Base-by-base conservation (phyloP, 1,140 invertebrate genomes). In the Drosophila erecta region DNA sequence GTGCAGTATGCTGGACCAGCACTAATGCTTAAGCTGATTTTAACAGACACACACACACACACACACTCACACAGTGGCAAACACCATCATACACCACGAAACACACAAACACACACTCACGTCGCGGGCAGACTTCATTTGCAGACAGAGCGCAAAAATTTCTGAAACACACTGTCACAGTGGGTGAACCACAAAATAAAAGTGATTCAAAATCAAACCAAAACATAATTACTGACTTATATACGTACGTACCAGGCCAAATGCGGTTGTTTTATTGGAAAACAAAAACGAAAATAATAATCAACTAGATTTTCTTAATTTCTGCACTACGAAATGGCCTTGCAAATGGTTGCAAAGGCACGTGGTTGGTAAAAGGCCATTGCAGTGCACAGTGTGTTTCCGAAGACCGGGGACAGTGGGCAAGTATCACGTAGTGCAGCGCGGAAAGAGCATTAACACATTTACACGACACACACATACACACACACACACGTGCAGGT, bases 11-110 rank as follows among this genome's bases (percentile, higher is more conserved):
- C 78, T 62, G 69, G 67, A 80, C 60, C 73, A 86, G 78, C 85
- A 87, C 83, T 87, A 86, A 86, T 86, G 83, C 79, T 76, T 86
- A 86, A 86, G 81, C 81, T 87, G 81, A 87, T 81, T 81, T 86
- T 54, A 78, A 65, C 83, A 81, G 49, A 79, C 47, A 73, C 60
- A 85, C 58, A 79, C 62, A 70, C 46, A 43, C 41, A n/a, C 46
- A 15, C 15, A 12, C 43, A 22, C 15, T 5, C 43, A 22, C 2
- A 22, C 43, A 46, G 7, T 15, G n/a, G 1, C n/a, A 17, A 50
- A 30, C 47, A 49, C 47, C 4, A 20, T 46, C 43, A 65, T 30
- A 30, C 47, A 49, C 47, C 17, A 17, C 43, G 17, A 66, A 46
- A 61, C 41, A 62, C 37, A 38, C 44, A 62, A n/a, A 17, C 17